phyloP scores from a whole-genome alignment of 2,888 invertebrate genomes.

The Matsumyia berberina region DNA sequence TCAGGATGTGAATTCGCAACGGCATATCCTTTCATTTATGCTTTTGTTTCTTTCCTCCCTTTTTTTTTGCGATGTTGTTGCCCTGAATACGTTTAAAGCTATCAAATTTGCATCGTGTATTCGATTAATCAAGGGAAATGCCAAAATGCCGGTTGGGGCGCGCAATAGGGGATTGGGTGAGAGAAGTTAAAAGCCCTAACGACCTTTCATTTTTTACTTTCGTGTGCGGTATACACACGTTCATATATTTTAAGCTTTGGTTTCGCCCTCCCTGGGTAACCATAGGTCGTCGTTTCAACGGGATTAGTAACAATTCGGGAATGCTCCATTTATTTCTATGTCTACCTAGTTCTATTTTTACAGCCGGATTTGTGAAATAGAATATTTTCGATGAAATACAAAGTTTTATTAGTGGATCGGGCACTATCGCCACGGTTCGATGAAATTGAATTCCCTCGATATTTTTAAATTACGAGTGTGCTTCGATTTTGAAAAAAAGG shows the following conservation, averaged over 20 bases:
- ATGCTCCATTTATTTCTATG: conserved; percentile 72
- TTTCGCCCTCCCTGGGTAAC: conserved; percentile 23
- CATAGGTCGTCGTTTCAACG: conserved; percentile 65
- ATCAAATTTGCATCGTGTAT: conserved; percentile 76
- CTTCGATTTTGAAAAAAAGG: background rate
- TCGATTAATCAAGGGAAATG: conserved; percentile 75
- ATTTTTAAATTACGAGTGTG: background rate
- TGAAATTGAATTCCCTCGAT: conserved; percentile 36
- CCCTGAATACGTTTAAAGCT: conserved; percentile 63
- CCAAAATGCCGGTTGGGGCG: conserved; percentile 36
- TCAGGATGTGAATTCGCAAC: conserved; percentile 58
- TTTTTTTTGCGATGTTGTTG: conserved; percentile 15
- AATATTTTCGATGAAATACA: conserved; percentile 62
- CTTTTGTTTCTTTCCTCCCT: conserved; percentile 8
- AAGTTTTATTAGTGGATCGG: conserved; percentile 45
- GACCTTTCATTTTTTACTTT: conserved; percentile 45
- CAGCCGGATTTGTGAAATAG: conserved; percentile 64
- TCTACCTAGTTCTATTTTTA: conserved; percentile 26
- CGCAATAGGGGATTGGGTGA: background rate
- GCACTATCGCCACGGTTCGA: conserved; percentile 9
- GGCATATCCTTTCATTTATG: conserved; percentile 39
- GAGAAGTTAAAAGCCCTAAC: conserved; percentile 55
- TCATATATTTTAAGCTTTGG: conserved; percentile 43
- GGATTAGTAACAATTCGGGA: conserved; percentile 71
- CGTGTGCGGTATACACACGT: conserved; percentile 6